Percentiles rank a stretch among this genome's conserved stretches.
Conservation (phyloP, 2,113 vertebrate species). For the Hylia prasina region DNA sequence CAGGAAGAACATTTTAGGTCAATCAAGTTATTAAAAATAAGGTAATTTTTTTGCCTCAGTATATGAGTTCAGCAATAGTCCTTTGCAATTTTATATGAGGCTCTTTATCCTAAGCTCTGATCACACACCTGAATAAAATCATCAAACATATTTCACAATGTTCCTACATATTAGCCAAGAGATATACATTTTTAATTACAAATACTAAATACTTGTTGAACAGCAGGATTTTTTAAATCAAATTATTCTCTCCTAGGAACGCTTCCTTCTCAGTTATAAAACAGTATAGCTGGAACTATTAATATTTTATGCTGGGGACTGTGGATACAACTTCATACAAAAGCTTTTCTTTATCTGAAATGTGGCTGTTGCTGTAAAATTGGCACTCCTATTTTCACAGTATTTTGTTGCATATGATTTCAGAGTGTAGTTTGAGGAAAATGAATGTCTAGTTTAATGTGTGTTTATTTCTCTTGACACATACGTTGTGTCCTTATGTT, state of each 20-base stretch:
- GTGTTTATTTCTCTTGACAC: constrained; percentile 60
- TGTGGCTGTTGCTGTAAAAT: constrained; percentile 11
- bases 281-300: neutral
- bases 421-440: constrained; percentile 2
- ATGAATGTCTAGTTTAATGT: constrained; percentile 48
- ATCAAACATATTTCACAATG: neutral
- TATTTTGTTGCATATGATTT: constrained; percentile 19
- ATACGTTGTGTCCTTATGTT: neutral
- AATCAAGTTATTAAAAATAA: constrained; percentile 21
- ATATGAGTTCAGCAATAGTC: neutral
- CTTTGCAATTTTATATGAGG: neutral
- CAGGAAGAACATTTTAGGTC: neutral
- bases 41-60: neutral
- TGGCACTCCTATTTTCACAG: neutral
- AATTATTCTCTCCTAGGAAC: neutral
- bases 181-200: constrained; percentile 24
- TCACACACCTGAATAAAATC: neutral
- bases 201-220: neutral
- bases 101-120: neutral
- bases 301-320: constrained; percentile 46
- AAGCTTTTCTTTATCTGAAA: constrained; percentile 44
- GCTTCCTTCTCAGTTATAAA: neutral
- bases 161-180: neutral
- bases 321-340: constrained; percentile 19
- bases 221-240: neutral